These are phyloP conservation scores for Hycleus phaleratus DNA, from an alignment of 1,140 invertebrate genomes.

Conservation along the genomic window DNA sequence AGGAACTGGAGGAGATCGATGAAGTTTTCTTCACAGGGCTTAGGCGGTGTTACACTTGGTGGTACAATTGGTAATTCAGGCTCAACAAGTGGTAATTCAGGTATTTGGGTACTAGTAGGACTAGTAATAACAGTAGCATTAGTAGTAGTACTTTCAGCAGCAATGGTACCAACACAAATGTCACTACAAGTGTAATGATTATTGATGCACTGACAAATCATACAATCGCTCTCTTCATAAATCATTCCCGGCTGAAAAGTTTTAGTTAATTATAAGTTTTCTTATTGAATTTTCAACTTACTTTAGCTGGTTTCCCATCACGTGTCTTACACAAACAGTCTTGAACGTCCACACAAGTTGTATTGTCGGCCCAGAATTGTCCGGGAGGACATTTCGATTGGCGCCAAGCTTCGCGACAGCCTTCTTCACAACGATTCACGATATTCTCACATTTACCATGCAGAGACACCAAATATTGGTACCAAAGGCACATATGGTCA, in stretches of 20 bases:
- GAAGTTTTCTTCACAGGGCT: conserved; percentile 40
- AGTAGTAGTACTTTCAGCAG: too few species aligned
- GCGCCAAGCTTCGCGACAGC: conserved; percentile 33
- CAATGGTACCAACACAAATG: too few species aligned
- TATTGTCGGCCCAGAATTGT: conserved; percentile 57
- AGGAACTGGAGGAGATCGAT: conserved; percentile 50
- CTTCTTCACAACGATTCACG: conserved; percentile 17
- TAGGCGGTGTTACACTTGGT: conserved; percentile 22
- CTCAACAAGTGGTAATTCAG: neutral
- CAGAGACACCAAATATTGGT: conserved; percentile 38
- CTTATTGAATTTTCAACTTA: conserved; percentile 29
- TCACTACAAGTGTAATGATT: conserved; percentile 58
- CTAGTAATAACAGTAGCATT: too few species aligned
- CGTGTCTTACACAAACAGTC: conserved; percentile 63
- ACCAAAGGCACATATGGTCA: conserved; percentile 46
- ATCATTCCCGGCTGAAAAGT: conserved; percentile 47
- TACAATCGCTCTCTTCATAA: conserved; percentile 51
- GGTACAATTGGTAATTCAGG: neutral
- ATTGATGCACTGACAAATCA: conserved; percentile 67
- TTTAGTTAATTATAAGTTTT: conserved; percentile 18
- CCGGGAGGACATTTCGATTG: conserved; percentile 28
- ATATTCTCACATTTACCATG: too few species aligned
- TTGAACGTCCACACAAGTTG: conserved; percentile 57
- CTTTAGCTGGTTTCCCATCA: conserved; percentile 54
- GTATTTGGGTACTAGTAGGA: neutral